Base-by-base conservation (phyloP, 2,113 vertebrate species). In the Channa argus region DNA sequence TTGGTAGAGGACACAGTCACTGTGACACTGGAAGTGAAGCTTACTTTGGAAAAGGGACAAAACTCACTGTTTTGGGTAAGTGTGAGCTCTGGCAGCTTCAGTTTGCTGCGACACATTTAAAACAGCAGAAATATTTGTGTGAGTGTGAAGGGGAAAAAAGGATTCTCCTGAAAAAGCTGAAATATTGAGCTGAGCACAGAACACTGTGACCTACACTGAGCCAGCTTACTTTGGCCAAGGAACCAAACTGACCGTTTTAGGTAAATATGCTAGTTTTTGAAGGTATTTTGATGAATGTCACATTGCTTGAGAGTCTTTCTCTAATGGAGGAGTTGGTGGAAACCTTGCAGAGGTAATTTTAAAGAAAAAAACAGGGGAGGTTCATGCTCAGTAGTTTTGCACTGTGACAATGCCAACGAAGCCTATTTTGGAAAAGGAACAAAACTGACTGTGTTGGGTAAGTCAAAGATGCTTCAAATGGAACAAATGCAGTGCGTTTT, bases 201-300 rank as follows among this genome's bases (percentile, higher is more conserved):
- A 43, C 84, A 84, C 82, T 87, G 95, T 96, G 95, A 89, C 71
- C 69, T 52, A 84, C 76, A 89, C 41, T 10, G 2, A 93, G 0
- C 92, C 52, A 14, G 82, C 91, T 5, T 75, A 58, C 82, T 97
- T 97, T 3, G 96, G 96, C 4, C 39, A 41, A 41, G 39, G 39
- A 41, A 41, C 39, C 39, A 95, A 87, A 77, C 91, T 97, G 44
- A 94, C 92, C 0, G 94, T 96, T 76, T 69, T 88, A 55, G 86
- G 86, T 83, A 83, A 89, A 87, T 38, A 67, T 71, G 24, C 5
- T 6, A n/a, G 0, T 61, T 49, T n/a, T 24, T 24, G 24, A 24
- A 24, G 24, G 24, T 24, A 24, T 43, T 59, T 44, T 37, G 0
- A 39, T 15, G 3, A 3, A 15, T 34, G 3, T 41, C 0, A 34